A percentile compares a stretch with the other conserved stretches of the same genome.
Evolutionary conservation across 92 coral and sea anemone species (phyloP).

Genomic region (Epizoanthus scotinus): DNA sequence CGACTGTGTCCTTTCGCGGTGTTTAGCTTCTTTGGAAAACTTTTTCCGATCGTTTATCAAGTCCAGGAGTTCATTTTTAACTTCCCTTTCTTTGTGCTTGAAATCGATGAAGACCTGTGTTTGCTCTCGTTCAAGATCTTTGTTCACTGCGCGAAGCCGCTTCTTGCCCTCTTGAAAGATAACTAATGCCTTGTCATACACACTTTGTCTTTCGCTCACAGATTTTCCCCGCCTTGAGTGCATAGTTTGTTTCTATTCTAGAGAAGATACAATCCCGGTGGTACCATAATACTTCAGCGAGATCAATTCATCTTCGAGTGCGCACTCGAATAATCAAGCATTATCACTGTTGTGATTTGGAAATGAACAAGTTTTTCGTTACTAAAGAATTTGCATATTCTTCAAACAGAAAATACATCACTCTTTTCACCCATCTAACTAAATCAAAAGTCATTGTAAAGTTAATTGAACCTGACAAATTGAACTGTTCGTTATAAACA

Average conservation of each 20-base stretch:
- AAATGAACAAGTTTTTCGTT: background rate
- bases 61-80: constrained; percentile 60
- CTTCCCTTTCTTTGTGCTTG: constrained; percentile 60
- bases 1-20: background rate
- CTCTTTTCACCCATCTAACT: constrained; percentile 3
- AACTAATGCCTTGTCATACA: constrained; percentile 63
- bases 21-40: constrained; percentile 52
- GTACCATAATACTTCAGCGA: too few species aligned
- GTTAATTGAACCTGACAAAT: constrained; percentile 24
- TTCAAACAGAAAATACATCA: background rate
- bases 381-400: constrained; percentile 12
- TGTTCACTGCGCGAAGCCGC: constrained; percentile 46
- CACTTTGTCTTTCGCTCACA: constrained; percentile 46
- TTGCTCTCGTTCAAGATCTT: constrained; percentile 62
- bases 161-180: constrained; percentile 70
- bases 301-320: too few species aligned
- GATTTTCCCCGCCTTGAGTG: background rate
- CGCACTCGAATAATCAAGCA: too few species aligned
- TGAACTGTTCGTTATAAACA: background rate
- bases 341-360: too few species aligned
- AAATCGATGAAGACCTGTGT: constrained; percentile 54
- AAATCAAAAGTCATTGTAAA: constrained; percentile 5
- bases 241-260: background rate
- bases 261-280: too few species aligned
- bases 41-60: constrained; percentile 58